These are phyloP conservation scores for Athripsodes cinereus DNA, from an alignment of 2,888 invertebrate genomes.

Conservation along the genomic window DNA sequence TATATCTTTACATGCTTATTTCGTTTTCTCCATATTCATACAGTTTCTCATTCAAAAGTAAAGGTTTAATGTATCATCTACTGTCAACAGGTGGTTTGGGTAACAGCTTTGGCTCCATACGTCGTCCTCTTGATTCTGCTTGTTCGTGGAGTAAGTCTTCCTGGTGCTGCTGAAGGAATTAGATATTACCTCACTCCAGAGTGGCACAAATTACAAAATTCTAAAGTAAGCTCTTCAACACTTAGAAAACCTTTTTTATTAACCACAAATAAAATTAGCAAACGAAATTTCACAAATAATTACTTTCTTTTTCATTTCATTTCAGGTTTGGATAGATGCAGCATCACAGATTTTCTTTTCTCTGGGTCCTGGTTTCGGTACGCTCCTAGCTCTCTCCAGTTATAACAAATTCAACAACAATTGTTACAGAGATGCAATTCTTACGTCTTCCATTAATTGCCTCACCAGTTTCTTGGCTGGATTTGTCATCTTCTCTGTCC, in stretches of 20 bases:
- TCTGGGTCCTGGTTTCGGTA: slow-evolving; percentile 88
- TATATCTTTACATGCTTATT: too few species aligned
- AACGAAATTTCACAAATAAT: neutral
- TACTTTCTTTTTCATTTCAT: slow-evolving; percentile 1
- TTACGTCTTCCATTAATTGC: slow-evolving; percentile 87
- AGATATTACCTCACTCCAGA: slow-evolving; percentile 83
- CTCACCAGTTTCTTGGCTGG: slow-evolving; percentile 89
- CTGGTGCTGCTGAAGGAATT: slow-evolving; percentile 81
- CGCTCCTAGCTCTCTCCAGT: slow-evolving; percentile 80
- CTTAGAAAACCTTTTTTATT: neutral
- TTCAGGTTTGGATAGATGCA: slow-evolving; percentile 87
- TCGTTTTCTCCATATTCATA: too few species aligned
- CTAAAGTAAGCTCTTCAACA: slow-evolving; percentile 50
- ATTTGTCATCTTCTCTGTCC: slow-evolving; percentile 89
- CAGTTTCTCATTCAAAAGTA: neutral
- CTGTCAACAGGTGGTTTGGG: slow-evolving; percentile 76
- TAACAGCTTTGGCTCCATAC: slow-evolving; percentile 91
- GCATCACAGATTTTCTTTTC: slow-evolving; percentile 94
- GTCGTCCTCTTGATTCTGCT: slow-evolving; percentile 81
- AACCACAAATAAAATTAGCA: neutral
- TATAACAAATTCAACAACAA: slow-evolving; percentile 94
- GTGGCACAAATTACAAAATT: slow-evolving; percentile 76
- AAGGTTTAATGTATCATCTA: neutral
- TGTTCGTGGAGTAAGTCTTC: slow-evolving; percentile 75
- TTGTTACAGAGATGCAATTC: slow-evolving; percentile 79